phyloP scores from a whole-genome alignment of 2,888 invertebrate species.

The Hymenopus coronatus region DNA sequence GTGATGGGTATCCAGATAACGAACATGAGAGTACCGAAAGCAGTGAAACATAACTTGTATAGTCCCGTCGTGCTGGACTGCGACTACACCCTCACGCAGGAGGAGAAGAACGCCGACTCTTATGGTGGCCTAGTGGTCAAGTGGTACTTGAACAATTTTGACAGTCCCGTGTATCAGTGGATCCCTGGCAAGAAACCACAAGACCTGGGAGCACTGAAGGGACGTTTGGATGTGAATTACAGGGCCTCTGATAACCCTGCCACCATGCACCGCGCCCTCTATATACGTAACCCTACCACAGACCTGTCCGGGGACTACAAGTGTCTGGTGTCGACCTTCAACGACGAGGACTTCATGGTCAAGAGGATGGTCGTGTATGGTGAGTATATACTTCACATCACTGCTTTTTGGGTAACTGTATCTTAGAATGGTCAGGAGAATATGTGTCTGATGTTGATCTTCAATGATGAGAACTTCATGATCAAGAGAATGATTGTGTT shows the following conservation, averaged over 20 bases:
- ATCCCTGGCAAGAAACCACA: constrained; percentile 67
- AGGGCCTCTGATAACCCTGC: constrained; percentile 64
- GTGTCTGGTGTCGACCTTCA: constrained; percentile 67
- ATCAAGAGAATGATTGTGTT: too few species aligned
- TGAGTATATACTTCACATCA: too few species aligned
- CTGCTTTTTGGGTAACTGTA: too few species aligned
- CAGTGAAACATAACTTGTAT: constrained; percentile 57
- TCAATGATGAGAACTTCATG: too few species aligned
- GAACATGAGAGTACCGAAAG: constrained; percentile 58
- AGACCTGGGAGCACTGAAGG: constrained; percentile 58
- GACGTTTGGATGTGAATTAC: constrained; percentile 61
- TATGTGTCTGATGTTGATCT: too few species aligned
- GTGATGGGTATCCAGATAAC: constrained; percentile 56
- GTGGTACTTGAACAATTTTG: constrained; percentile 68
- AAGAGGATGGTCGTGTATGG: constrained; percentile 67
- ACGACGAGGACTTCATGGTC: constrained; percentile 63
- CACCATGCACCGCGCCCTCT: constrained; percentile 67
- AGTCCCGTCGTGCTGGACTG: constrained; percentile 67
- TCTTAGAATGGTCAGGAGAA: too few species aligned
- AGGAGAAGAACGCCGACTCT: constrained; percentile 51
- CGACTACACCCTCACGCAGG: constrained; percentile 62
- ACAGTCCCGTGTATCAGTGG: constrained; percentile 76
- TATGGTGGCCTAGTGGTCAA: constrained; percentile 65
- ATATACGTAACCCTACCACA: constrained; percentile 64
- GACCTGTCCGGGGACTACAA: constrained; percentile 71